Conservation (phyloP, 2,113 vertebrate genomes). For the Podiceps cristatus region DNA sequence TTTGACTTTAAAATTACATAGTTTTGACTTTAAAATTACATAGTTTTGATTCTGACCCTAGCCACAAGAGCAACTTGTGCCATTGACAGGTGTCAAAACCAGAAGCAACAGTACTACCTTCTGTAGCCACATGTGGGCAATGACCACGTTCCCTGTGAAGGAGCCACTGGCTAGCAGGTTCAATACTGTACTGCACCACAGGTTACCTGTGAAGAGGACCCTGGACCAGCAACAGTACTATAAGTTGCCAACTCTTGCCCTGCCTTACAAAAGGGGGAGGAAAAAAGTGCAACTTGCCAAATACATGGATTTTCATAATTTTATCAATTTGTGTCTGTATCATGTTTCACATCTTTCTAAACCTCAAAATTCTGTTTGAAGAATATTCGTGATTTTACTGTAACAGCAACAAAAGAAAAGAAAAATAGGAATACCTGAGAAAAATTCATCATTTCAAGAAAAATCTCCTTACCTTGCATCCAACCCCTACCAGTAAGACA, state of each 20-base stretch:
- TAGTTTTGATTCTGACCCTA: not conserved
- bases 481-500: not conserved
- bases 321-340: not conserved
- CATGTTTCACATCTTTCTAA: not conserved
- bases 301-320: not conserved
- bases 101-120: not conserved
- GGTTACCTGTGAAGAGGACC: not conserved
- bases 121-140: not conserved
- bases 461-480: not conserved
- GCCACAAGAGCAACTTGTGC: not conserved
- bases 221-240: not conserved
- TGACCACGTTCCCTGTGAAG: not conserved
- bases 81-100: not conserved
- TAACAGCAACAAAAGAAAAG: not conserved
- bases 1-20: not conserved
- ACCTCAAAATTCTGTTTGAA: not conserved
- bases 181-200: fast-evolving
- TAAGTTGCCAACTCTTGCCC: not conserved
- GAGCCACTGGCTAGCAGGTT: not conserved
- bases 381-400: not conserved
- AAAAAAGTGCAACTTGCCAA: not conserved
- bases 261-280: not conserved
- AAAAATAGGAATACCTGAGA: not conserved
- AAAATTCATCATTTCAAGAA: not conserved
- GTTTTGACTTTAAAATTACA: not conserved